Base-by-base conservation (phyloP, 2,888 invertebrate species). In the Cryptocephalus primarius region DNA sequence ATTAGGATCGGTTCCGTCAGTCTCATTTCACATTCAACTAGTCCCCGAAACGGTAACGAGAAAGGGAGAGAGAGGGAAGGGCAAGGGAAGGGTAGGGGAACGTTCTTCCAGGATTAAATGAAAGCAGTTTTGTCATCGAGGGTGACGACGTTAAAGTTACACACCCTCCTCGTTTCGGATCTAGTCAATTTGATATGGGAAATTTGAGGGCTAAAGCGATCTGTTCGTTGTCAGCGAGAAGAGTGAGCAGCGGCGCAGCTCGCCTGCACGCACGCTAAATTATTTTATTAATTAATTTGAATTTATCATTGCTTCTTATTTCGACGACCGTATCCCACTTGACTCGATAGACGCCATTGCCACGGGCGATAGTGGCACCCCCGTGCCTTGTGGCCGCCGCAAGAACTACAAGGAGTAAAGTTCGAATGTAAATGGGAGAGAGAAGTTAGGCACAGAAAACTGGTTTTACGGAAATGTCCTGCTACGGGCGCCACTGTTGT, bases 101-200 rank as follows among this genome's bases (percentile, higher is more conserved):
- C 36, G 12, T 4, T n/a, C 36, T 6, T 11, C n/a, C 36, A 54
- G 58, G 58, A 59, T 60, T 59, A 59, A 59, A 57, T 58, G 55
- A 60, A 55, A 56, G 53, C 54, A 51, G 53, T 55, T 56, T 52
- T 50, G 54, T 54, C 58, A 52, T 48, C 46, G 48, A 48, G 46
- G 40, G 45, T 34, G 40, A 44, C 40, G 40, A 48, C 48, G 44
- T 45, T 46, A 41, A 36, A 40, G 13, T 33, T 45, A 38, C 39
- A 43, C 43, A 43, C 43, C 39, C 36, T 43, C 42, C 40, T 41
- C 48, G 45, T 44, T 51, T 46, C 46, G 42, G 54, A 56, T 55
- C 59, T 56, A 60, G 60, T 58, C 60, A 60, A 60, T 60, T 60
- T 58, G 56, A 56, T 55, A 57, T 55, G 57, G 57, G 54, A 57